Evolutionary conservation across 1,140 invertebrate genomes (phyloP).

Genomic region (Tribolium castaneum): DNA sequence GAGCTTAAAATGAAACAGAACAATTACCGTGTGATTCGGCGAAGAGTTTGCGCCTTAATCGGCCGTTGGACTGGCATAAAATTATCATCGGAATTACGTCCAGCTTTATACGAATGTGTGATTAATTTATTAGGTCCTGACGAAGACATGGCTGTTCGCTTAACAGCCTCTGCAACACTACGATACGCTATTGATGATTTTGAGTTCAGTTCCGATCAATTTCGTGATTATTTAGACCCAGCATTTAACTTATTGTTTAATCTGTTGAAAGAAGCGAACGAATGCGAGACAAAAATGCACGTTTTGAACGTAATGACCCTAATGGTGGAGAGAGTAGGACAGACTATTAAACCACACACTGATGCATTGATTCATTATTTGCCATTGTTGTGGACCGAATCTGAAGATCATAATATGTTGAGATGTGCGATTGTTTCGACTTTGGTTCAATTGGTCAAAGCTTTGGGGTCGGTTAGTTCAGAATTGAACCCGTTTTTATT

Average conservation of each 20-base stretch:
- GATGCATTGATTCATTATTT: constrained; percentile 83
- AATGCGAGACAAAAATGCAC: constrained; percentile 96
- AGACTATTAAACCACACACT: constrained; percentile 77
- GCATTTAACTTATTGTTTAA: constrained; percentile 84
- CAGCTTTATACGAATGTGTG: constrained; percentile 83
- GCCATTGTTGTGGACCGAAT: constrained; percentile 88
- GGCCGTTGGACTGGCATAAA: constrained; percentile 88
- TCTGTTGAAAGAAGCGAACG: constrained; percentile 86
- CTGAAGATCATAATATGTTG: constrained; percentile 89
- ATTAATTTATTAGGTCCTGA: constrained; percentile 76
- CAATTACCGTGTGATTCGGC: constrained; percentile 89
- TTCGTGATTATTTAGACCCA: constrained; percentile 83
- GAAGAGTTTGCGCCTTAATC: constrained; percentile 90
- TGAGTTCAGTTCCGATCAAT: constrained; percentile 88
- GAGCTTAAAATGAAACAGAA: constrained; percentile 85
- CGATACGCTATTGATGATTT: constrained; percentile 90
- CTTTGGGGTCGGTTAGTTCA: constrained; percentile 71
- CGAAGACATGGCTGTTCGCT: constrained; percentile 86
- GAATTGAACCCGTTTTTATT: constrained; percentile 77
- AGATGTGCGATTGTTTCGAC: constrained; percentile 91
- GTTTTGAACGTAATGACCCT: constrained; percentile 91
- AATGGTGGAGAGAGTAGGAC: constrained; percentile 87
- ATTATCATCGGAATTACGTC: constrained; percentile 80
- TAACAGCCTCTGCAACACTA: constrained; percentile 81
- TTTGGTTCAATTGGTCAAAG: constrained; percentile 81